Conservation (phyloP, 2,113 vertebrate genomes). For the Tringa solitaria region DNA sequence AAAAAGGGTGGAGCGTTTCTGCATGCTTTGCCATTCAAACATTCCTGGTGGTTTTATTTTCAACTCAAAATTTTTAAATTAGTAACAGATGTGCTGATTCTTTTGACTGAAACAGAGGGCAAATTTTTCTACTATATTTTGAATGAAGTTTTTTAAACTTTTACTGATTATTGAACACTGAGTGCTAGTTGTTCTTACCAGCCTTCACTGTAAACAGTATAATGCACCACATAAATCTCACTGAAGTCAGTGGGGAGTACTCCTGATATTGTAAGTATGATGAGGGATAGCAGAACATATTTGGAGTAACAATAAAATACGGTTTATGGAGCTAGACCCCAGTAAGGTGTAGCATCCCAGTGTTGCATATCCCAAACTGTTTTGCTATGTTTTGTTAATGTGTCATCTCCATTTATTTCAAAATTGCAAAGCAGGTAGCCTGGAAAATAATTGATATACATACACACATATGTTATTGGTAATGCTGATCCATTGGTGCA, state of each 20-base stretch:
- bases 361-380: neutral
- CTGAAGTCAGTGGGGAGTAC: neutral
- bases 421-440: neutral
- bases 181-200: neutral
- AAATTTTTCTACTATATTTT: neutral
- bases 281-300: neutral
- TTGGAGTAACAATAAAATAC: neutral
- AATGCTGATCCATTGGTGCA: neutral
- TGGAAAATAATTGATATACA: neutral
- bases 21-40: conserved; percentile 54
- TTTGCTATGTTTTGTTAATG: neutral
- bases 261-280: neutral
- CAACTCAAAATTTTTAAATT: conserved; percentile 59
- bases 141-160: neutral
- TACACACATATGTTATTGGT: neutral
- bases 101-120: neutral
- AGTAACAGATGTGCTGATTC: conserved; percentile 66
- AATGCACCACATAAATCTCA: neutral
- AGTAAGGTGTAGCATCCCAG: neutral
- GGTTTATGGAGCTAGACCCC: neutral
- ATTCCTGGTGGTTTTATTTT: conserved; percentile 71
- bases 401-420: neutral
- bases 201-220: neutral
- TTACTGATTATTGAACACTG: neutral
- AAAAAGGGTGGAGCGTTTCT: conserved; percentile 46